Evolutionary conservation across 1,140 invertebrate genomes (phyloP).

Genomic region (Leptopilina boulardi): DNA sequence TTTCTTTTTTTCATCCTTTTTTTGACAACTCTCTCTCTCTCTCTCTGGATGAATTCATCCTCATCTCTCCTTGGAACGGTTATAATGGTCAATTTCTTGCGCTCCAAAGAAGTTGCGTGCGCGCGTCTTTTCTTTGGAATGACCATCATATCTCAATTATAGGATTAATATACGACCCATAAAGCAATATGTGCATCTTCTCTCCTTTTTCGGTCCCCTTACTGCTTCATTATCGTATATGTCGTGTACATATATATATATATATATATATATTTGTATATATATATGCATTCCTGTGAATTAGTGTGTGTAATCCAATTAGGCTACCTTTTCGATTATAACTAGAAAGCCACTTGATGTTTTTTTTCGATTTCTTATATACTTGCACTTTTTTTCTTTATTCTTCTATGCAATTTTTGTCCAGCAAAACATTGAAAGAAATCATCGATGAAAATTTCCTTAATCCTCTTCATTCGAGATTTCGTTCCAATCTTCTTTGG

Average conservation of each 20-base stretch:
- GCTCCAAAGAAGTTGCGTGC: slow-evolving; percentile 55
- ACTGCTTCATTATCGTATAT: slow-evolving; percentile 8
- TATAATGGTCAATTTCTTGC: slow-evolving; percentile 60
- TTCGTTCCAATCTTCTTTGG: background rate
- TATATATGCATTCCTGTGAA: slow-evolving; percentile 10
- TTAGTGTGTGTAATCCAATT: slow-evolving; percentile 24
- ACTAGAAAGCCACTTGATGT: slow-evolving; percentile 23
- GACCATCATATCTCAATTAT: slow-evolving; percentile 67
- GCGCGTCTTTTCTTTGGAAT: slow-evolving; percentile 44
- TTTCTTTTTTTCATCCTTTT: background rate
- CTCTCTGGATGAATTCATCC: background rate
- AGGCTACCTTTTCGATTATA: background rate
- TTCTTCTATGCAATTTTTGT: background rate
- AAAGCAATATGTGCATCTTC: slow-evolving; percentile 60
- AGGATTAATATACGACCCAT: slow-evolving; percentile 66
- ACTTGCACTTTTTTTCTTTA: background rate
- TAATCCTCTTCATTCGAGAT: slow-evolving; percentile 1
- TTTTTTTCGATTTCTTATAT: background rate
- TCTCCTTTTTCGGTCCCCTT: background rate
- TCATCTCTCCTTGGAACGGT: slow-evolving; percentile 23
- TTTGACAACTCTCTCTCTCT: slow-evolving; percentile 22
- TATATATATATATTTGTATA: no score
- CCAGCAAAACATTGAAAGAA: background rate
- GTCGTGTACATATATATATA: no score
- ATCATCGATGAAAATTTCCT: background rate